Conservation (phyloP, 1,140 invertebrate genomes). For the Bradysia coprophila region DNA sequence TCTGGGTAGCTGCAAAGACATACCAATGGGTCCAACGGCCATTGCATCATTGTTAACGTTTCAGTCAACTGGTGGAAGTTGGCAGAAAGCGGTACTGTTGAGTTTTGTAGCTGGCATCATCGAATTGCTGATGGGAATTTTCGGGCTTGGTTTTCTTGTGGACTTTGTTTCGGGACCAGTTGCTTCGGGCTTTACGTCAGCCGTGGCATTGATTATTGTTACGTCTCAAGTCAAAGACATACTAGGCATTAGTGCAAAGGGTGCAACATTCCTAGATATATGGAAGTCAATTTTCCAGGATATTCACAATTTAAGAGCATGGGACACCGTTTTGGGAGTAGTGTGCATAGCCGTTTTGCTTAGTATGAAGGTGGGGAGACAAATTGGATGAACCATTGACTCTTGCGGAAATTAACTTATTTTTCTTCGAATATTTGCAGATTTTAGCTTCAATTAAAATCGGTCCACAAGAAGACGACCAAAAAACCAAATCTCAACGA, state of each 20-base stretch:
- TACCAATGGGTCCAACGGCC: conserved; percentile 78
- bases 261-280: conserved; percentile 49
- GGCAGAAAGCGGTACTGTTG: conserved; percentile 60
- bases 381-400: no score
- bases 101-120: conserved; percentile 67
- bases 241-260: conserved; percentile 55
- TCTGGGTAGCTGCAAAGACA: conserved; percentile 78
- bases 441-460: conserved; percentile 26
- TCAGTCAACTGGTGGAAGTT: conserved; percentile 49
- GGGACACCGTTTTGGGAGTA: conserved; percentile 49
- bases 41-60: conserved; percentile 70
- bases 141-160: conserved; percentile 78
- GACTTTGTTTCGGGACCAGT: conserved; percentile 89
- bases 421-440: no score
- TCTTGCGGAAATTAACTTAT: conserved; percentile 2
- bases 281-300: conserved; percentile 48
- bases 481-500: conserved; percentile 26
- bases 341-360: conserved; percentile 49
- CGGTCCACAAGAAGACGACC: conserved; percentile 30
- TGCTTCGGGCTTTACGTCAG: conserved; percentile 83
- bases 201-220: conserved; percentile 79
- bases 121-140: conserved; percentile 67
- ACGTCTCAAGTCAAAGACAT: conserved; percentile 77
- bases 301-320: conserved; percentile 36
- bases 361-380: conserved; percentile 48